These are phyloP conservation scores for Lasioglossum baleicum DNA, from an alignment of 1,140 invertebrate species.

Conservation along the genomic window DNA sequence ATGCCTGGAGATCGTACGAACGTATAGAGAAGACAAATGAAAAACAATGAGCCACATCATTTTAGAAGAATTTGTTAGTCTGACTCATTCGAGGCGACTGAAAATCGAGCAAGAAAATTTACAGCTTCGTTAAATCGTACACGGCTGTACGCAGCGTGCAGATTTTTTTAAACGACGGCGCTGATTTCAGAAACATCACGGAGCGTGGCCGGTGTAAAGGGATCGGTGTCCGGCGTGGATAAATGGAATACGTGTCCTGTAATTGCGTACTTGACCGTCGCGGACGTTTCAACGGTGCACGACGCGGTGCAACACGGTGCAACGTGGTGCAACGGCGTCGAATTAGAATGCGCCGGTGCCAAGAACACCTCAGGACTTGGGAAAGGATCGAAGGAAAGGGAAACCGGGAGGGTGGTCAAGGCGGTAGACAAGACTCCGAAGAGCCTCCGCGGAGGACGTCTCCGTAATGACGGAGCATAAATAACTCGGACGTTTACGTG, in stretches of 20 bases:
- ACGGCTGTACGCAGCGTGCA: too few species aligned
- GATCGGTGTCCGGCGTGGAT: neutral
- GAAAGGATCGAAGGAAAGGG: conserved; percentile 45
- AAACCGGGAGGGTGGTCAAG: conserved; percentile 33
- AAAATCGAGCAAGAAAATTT: too few species aligned
- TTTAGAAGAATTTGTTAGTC: too few species aligned
- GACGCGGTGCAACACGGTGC: too few species aligned
- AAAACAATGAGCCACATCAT: too few species aligned
- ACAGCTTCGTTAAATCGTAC: too few species aligned
- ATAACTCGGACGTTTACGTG: conserved; percentile 80
- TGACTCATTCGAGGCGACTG: too few species aligned
- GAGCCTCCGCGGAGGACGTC: conserved; percentile 69
- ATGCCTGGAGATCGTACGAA: too few species aligned
- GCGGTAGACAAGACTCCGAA: conserved; percentile 37
- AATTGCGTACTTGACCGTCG: neutral
- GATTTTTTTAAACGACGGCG: too few species aligned
- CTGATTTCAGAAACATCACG: neutral
- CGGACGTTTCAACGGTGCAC: too few species aligned
- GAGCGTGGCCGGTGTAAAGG: neutral
- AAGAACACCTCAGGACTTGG: conserved; percentile 17
- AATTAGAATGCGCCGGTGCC: conserved; percentile 25
- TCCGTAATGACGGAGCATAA: conserved; percentile 80
- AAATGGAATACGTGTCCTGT: neutral
- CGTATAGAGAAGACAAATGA: too few species aligned
- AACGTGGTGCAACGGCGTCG: neutral